Evolutionary conservation across 2,797 vertebrate species (phyloP).

Genomic region (Mycteria americana): DNA sequence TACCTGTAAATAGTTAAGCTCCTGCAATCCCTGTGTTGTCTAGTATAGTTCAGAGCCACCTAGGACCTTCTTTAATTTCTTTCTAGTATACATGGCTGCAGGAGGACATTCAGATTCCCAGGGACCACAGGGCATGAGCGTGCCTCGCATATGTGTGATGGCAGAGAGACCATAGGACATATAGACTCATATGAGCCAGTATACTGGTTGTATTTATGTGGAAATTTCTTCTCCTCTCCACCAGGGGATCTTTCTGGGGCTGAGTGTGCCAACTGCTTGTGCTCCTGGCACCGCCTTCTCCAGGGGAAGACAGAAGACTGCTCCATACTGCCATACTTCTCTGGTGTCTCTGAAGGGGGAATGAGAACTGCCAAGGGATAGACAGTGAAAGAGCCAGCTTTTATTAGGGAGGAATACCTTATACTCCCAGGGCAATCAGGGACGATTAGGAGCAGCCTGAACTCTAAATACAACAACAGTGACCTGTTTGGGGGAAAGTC

Average conservation of each 20-base stretch:
- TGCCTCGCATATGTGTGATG: neutral
- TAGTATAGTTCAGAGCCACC: neutral
- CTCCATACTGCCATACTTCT: neutral
- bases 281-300: neutral
- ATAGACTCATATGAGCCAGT: neutral
- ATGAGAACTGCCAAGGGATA: neutral
- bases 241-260: neutral
- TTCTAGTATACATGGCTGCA: neutral
- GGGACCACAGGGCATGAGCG: neutral
- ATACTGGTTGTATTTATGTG: neutral
- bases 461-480: neutral
- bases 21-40: neutral
- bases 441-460: neutral
- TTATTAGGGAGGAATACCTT: neutral
- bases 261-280: neutral
- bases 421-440: neutral
- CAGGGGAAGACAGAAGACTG: neutral
- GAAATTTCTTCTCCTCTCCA: neutral
- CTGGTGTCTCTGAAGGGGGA: neutral
- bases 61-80: neutral
- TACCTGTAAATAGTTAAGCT: neutral
- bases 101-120: neutral
- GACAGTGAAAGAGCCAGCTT: neutral
- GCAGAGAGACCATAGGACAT: neutral
- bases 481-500: neutral